A percentile compares a stretch with the other conserved stretches of the same genome.
Conservation (phyloP, 2,888 invertebrate species). For the Clusia tigrina region DNA sequence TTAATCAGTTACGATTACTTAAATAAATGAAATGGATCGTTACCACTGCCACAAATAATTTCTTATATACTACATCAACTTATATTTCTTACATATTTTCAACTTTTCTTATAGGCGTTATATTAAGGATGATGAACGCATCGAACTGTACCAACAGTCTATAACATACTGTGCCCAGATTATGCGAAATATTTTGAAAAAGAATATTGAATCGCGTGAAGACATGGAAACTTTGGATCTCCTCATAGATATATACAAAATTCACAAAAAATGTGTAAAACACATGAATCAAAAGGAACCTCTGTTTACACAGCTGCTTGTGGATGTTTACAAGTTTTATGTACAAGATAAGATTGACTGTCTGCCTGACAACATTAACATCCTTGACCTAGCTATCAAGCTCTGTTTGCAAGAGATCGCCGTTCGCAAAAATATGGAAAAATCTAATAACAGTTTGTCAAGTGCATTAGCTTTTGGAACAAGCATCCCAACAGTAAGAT, state of each 20-base stretch:
- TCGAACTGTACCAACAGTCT: conserved; percentile 81
- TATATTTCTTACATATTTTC: conserved; percentile 9
- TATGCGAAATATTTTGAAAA: conserved; percentile 71
- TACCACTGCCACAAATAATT: too few species aligned
- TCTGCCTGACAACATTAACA: conserved; percentile 70
- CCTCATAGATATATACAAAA: conserved; percentile 71
- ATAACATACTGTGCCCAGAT: conserved; percentile 77
- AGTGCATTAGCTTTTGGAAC: too few species aligned
- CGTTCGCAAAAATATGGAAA: conserved; percentile 68
- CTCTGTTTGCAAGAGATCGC: conserved; percentile 73
- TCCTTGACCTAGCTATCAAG: conserved; percentile 74
- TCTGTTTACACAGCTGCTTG: conserved; percentile 71
- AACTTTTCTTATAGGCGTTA: conserved; percentile 71
- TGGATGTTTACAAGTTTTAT: conserved; percentile 76
- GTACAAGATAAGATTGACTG: conserved; percentile 68
- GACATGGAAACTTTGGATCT: conserved; percentile 67
- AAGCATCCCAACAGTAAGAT: too few species aligned
- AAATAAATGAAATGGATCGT: too few species aligned
- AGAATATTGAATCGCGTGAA: conserved; percentile 67
- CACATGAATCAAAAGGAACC: conserved; percentile 66
- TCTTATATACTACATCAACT: neutral
- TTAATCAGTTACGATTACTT: too few species aligned
- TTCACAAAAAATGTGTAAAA: conserved; percentile 75
- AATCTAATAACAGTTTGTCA: conserved; percentile 20
- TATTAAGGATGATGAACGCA: conserved; percentile 83